Conservation (phyloP, 1,140 invertebrate species). For the Ceratosolen fusciceps region DNA sequence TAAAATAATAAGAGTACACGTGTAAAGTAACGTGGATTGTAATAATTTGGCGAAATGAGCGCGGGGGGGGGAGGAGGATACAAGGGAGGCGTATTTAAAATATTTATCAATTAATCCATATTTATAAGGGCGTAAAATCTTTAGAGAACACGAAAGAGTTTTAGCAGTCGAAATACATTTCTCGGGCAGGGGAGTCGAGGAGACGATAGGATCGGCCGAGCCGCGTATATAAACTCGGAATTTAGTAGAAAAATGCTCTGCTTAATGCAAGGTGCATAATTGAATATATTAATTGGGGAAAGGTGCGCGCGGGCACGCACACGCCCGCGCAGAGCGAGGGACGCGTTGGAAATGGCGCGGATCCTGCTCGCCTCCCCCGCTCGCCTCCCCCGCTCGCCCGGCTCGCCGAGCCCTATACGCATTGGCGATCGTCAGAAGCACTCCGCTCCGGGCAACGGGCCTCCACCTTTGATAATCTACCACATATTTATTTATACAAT, state of each 20-base stretch:
- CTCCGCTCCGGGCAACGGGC: too few species aligned
- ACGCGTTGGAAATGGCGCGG: not conserved
- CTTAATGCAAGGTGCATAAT: not conserved
- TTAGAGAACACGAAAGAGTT: not conserved
- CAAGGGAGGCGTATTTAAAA: not conserved
- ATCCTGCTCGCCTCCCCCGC: not conserved
- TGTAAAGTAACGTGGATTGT: not conserved
- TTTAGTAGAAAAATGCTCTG: not conserved
- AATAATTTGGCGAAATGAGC: not conserved
- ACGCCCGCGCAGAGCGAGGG: not conserved
- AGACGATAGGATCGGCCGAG: not conserved
- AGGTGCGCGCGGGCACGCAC: not conserved
- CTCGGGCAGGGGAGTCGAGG: too few species aligned
- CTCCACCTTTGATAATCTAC: not conserved
- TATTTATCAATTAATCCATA: not conserved
- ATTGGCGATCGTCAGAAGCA: too few species aligned
- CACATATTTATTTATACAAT: constrained; percentile 23
- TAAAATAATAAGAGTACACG: not conserved
- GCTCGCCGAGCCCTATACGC: too few species aligned
- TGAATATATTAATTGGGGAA: constrained; percentile 10
- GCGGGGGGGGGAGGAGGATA: not conserved
- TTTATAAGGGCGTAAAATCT: not conserved
- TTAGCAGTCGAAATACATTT: not conserved
- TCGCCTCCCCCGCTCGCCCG: too few species aligned
- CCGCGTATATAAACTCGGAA: not conserved